These are phyloP conservation scores for Argopecten irradians DNA, from an alignment of 1,140 invertebrate species.

Conservation along the genomic window DNA sequence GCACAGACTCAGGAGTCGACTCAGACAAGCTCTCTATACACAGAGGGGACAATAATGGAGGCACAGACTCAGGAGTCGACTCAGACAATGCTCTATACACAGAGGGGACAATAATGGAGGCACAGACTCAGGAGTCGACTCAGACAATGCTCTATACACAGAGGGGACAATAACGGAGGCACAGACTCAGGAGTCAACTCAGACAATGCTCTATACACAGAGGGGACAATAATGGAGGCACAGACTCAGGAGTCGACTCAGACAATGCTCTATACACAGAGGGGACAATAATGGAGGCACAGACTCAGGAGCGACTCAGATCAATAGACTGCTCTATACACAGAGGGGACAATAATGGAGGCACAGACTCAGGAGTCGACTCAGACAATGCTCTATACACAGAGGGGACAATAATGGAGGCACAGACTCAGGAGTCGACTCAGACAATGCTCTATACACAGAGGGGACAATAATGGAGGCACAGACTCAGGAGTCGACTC, in stretches of 20 bases:
- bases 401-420: not conserved
- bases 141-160: not conserved
- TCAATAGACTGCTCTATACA: not conserved
- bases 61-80: not conserved
- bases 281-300: not conserved
- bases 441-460: not conserved
- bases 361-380: not conserved
- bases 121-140: not conserved
- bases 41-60: not conserved
- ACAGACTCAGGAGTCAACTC: not conserved
- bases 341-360: not conserved
- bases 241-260: not conserved
- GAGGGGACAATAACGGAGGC: not conserved
- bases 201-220: not conserved
- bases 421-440: not conserved
- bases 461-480: not conserved
- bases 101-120: not conserved
- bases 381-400: not conserved
- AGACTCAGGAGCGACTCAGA: not conserved
- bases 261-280: not conserved
- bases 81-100: not conserved
- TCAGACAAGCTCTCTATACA: not conserved
- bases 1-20: not conserved
- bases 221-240: not conserved
- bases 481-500: not conserved